These are phyloP conservation scores for Drosophila subobscura DNA, from an alignment of 1,140 invertebrate species.

Conservation along the genomic window DNA sequence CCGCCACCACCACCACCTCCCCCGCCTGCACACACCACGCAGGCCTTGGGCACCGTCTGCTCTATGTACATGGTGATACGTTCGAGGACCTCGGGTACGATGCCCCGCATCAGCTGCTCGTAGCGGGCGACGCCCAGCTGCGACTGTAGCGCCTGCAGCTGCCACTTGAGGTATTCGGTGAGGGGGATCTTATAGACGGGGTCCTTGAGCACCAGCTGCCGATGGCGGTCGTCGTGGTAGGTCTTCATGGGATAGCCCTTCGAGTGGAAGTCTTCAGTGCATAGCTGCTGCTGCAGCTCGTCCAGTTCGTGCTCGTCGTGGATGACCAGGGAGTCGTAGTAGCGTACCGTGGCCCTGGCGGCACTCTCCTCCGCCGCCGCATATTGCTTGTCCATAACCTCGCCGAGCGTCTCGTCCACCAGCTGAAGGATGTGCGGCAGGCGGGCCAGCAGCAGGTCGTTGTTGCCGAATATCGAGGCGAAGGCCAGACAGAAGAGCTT, in stretches of 20 bases:
- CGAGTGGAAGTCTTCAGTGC: conserved; percentile 67
- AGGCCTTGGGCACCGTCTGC: conserved; percentile 72
- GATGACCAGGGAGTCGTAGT: conserved; percentile 77
- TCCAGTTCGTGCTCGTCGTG: conserved; percentile 78
- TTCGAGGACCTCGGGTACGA: conserved; percentile 88
- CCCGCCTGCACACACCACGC: conserved; percentile 58
- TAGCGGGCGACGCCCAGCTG: conserved; percentile 88
- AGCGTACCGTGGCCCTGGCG: conserved; percentile 56
- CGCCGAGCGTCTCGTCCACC: conserved; percentile 93
- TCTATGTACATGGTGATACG: conserved; percentile 85
- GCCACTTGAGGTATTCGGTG: conserved; percentile 88
- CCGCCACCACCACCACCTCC: conserved; percentile 19
- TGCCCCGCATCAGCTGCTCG: conserved; percentile 87
- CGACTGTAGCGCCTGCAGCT: conserved; percentile 86
- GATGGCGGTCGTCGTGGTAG: conserved; percentile 84
- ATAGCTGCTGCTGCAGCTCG: conserved; percentile 54
- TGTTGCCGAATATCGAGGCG: conserved; percentile 90
- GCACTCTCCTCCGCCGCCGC: conserved; percentile 43
- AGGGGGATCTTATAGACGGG: conserved; percentile 89
- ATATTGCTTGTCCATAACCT: conserved; percentile 89
- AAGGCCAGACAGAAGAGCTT: conserved; percentile 93
- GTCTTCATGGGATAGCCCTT: conserved; percentile 80
- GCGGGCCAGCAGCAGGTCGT: conserved; percentile 88
- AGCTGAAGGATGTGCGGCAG: conserved; percentile 90
- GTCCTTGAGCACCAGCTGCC: conserved; percentile 87